A percentile compares a stretch with the other conserved stretches of the same genome.
Conservation (phyloP, 2,113 vertebrate species). For the Jaculus jaculus region DNA sequence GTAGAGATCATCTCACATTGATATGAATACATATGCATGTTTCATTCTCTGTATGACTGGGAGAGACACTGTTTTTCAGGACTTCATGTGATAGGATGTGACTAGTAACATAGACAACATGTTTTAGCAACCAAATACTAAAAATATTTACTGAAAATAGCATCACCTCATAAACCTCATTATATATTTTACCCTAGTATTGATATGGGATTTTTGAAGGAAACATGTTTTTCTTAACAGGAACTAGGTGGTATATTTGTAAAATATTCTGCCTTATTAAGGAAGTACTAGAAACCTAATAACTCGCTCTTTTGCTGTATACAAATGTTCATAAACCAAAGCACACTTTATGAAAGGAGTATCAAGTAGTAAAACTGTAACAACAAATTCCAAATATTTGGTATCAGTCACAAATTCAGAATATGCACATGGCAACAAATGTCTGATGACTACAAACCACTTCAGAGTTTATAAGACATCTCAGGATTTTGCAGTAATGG, state of each 20-base stretch:
- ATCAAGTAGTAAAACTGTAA: no score
- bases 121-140: background rate
- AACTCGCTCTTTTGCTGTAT: background rate
- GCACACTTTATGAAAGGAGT: no score
- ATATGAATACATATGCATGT: background rate
- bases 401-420: background rate
- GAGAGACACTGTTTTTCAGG: background rate
- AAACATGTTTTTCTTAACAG: background rate
- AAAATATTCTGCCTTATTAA: background rate
- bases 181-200: background rate
- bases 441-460: background rate
- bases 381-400: background rate
- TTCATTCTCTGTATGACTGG: background rate
- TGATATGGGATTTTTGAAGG: background rate
- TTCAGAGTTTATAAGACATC: background rate
- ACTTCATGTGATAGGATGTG: background rate
- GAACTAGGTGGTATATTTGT: background rate
- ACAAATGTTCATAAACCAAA: background rate
- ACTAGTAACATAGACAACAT: background rate
- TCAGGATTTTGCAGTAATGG: background rate
- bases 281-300: background rate
- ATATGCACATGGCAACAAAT: background rate
- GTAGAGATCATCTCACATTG: background rate
- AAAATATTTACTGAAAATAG: no score
- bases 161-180: background rate